These are phyloP conservation scores for Platyscapa corneri DNA, from an alignment of 1,140 invertebrate species.

Conservation along the genomic window DNA sequence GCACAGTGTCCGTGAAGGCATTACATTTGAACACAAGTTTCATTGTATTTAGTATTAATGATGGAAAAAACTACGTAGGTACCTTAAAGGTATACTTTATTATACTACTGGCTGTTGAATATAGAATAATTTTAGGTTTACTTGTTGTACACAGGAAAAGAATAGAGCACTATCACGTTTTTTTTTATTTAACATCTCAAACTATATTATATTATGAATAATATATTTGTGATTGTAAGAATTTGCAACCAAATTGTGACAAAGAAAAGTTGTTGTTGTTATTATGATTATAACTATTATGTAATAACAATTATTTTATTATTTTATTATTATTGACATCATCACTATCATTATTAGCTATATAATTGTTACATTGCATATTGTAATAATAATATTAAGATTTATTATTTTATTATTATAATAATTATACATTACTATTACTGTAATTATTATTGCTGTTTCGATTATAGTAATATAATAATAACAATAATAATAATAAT, in stretches of 20 bases:
- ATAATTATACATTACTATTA: conserved; percentile 52
- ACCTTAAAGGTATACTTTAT: conserved; percentile 75
- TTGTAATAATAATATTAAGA: conserved; percentile 65
- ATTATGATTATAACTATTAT: conserved; percentile 73
- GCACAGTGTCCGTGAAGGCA: conserved; percentile 49
- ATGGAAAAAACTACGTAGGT: conserved; percentile 73
- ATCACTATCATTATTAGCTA: conserved; percentile 65
- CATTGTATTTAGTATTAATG: conserved; percentile 70
- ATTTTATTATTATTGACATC: conserved; percentile 66
- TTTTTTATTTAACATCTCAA: conserved; percentile 71
- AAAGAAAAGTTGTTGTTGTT: conserved; percentile 74
- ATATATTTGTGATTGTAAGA: conserved; percentile 75
- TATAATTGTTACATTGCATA: conserved; percentile 64
- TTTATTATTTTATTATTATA: conserved; percentile 64
- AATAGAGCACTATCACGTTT: conserved; percentile 71
- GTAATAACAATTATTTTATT: conserved; percentile 66
- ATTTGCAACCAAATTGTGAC: conserved; percentile 75
- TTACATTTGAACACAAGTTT: conserved; percentile 61
- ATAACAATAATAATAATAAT: conserved; percentile 57
- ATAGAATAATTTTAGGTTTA: conserved; percentile 74
- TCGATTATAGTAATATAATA: conserved; percentile 55
- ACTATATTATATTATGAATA: conserved; percentile 71
- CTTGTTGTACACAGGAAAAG: conserved; percentile 70
- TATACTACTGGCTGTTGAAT: conserved; percentile 75
- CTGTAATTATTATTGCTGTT: conserved; percentile 54